A percentile compares a stretch with the other conserved stretches of the same genome.
These are phyloP conservation scores for Hydriomena furcata DNA, from an alignment of 2,888 invertebrate genomes.

Conservation along the genomic window DNA sequence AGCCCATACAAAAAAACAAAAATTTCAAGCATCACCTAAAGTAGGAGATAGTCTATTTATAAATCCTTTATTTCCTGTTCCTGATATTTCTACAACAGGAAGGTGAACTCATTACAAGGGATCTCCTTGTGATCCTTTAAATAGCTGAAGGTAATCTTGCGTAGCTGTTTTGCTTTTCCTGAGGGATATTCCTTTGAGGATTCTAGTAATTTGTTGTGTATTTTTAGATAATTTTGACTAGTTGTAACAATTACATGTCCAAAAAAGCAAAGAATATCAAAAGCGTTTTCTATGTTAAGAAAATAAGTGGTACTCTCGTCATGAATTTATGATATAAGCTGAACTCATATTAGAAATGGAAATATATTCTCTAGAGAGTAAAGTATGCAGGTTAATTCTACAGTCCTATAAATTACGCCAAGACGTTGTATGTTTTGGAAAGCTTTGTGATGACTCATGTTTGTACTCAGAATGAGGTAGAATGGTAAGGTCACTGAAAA, in stretches of 20 bases:
- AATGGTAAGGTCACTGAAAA: slow-evolving; percentile 12
- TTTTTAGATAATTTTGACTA: background rate
- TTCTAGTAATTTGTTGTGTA: background rate
- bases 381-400: slow-evolving; percentile 16
- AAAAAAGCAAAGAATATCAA: background rate
- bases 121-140: slow-evolving; percentile 16
- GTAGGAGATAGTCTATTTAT: slow-evolving; percentile 19
- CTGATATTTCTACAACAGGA: slow-evolving; percentile 19
- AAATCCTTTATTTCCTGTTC: slow-evolving; percentile 24
- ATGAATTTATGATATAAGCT: slow-evolving; percentile 12
- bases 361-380: background rate
- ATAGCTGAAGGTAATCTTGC: slow-evolving; percentile 17
- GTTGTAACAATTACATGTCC: background rate
- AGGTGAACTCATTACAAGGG: slow-evolving; percentile 22
- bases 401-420: slow-evolving; percentile 13
- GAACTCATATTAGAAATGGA: slow-evolving; percentile 5
- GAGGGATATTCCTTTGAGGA: slow-evolving; percentile 10
- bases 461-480: slow-evolving; percentile 12
- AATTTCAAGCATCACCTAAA: too few relatives aligned
- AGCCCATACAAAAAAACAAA: too few relatives aligned
- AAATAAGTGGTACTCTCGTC: slow-evolving; percentile 2
- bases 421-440: slow-evolving; percentile 13
- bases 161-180: background rate
- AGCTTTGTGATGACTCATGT: slow-evolving; percentile 19
- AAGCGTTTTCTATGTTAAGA: slow-evolving; percentile 6